Percentiles rank a stretch among this genome's conserved stretches.
Evolutionary conservation across 2,797 vertebrate species (phyloP).

Genomic region (Microhierax caerulescens): DNA sequence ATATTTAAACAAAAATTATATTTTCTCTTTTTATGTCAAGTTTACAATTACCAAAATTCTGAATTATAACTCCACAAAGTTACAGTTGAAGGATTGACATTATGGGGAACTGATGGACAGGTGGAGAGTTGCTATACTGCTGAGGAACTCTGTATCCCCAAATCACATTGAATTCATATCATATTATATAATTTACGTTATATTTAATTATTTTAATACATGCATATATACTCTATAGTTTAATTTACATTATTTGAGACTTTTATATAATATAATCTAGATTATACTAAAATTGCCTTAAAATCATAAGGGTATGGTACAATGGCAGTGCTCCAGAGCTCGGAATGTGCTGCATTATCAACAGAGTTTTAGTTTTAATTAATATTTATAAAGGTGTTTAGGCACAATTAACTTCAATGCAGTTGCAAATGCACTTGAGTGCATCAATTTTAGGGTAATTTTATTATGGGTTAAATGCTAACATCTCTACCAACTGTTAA

Average conservation of each 20-base stretch:
- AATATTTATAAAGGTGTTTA: not conserved
- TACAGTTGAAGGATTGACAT: not conserved
- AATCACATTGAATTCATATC: not conserved
- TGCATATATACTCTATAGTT: not conserved
- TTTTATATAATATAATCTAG: not conserved
- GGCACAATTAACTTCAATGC: not conserved
- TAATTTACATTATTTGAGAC: not conserved
- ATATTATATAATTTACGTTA: not conserved
- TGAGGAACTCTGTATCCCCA: rapidly evolving
- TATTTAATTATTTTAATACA: not conserved
- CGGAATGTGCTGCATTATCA: not conserved
- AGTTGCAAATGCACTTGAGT: not conserved
- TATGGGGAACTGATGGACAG: not conserved
- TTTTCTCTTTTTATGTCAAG: not conserved
- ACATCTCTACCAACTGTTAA: not conserved
- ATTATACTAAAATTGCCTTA: not conserved
- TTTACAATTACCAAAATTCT: not conserved
- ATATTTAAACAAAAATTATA: not conserved
- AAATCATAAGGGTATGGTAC: not conserved
- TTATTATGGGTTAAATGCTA: not conserved
- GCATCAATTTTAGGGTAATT: not conserved
- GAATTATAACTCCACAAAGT: not conserved
- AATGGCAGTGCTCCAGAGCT: not conserved
- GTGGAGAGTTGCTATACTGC: not conserved
- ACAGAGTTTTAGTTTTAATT: not conserved